Evolutionary conservation across 2,797 vertebrate genomes (phyloP).

Genomic region (Balearica regulorum): DNA sequence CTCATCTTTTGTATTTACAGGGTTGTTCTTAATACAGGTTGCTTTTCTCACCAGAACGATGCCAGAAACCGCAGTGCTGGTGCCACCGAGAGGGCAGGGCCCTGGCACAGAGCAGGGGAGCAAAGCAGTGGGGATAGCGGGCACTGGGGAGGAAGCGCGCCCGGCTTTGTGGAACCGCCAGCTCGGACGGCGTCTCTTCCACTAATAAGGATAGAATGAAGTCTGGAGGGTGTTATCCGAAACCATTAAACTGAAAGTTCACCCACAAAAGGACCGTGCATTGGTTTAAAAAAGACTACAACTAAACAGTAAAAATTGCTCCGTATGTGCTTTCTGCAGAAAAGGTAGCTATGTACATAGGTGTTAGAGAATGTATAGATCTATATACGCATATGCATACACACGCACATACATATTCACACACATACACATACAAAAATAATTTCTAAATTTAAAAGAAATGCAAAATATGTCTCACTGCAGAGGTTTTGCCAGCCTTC

Average conservation of each 20-base stretch:
- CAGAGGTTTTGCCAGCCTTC: neutral
- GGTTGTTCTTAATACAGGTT: neutral
- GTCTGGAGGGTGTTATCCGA: neutral
- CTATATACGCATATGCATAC: accelerated
- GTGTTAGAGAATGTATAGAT: neutral
- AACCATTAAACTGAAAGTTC: neutral
- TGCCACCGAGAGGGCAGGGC: neutral
- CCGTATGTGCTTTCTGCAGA: neutral
- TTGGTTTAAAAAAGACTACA: neutral
- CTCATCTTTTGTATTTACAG: neutral
- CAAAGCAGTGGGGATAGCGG: neutral
- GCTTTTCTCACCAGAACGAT: neutral
- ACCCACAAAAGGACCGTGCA: neutral
- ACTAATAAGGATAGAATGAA: neutral
- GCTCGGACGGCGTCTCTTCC: neutral
- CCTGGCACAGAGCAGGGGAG: neutral
- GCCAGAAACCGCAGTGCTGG: neutral
- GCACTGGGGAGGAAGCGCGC: accelerated
- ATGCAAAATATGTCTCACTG: neutral
- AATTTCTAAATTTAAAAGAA: neutral
- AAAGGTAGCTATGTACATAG: neutral
- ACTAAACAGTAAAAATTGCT: neutral
- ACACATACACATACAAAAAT: neutral
- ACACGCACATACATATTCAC: neutral
- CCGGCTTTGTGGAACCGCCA: neutral